phyloP scores from a whole-genome alignment of 2,888 invertebrate species.

The Resseliella maxima region DNA sequence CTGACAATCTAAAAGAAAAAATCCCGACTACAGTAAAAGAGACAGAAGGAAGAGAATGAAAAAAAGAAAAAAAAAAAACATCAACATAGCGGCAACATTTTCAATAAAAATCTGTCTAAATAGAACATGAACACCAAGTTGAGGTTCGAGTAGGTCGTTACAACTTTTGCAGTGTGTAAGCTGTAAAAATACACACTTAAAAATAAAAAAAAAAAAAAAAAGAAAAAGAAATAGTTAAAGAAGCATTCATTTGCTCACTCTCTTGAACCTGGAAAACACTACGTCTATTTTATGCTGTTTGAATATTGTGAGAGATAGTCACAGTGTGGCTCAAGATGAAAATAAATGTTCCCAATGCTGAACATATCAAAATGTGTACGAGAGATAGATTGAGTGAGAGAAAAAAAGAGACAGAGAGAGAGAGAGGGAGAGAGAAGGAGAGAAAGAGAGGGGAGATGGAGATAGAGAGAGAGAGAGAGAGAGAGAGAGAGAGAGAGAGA shows the following conservation, averaged over 20 bases:
- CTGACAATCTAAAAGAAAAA: neutral
- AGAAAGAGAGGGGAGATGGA: neutral
- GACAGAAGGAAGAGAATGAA: neutral
- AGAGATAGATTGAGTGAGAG: too few species aligned
- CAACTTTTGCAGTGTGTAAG: constrained; percentile 23
- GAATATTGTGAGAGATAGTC: neutral
- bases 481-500: neutral
- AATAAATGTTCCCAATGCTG: constrained; percentile 40
- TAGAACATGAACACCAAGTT: neutral
- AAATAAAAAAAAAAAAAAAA: too few species aligned
- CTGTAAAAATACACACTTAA: neutral
- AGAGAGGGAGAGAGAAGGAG: too few species aligned
- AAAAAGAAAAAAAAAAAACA: neutral
- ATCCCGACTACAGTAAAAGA: neutral
- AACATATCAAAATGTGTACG: constrained; percentile 2
- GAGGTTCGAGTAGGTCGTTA: constrained; percentile 22
- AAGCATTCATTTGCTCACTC: neutral
- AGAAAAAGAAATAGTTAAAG: neutral
- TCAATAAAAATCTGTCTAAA: neutral
- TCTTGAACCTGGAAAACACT: neutral
- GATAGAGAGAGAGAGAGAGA: too few species aligned
- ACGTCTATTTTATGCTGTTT: constrained; percentile 6
- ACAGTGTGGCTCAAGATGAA: constrained; percentile 22
- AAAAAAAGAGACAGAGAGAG: neutral
- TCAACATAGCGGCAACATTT: neutral